A percentile compares a stretch with the other conserved stretches of the same genome.
phyloP scores from a whole-genome alignment of 2,888 invertebrate genomes.

The Tipula helvola region DNA sequence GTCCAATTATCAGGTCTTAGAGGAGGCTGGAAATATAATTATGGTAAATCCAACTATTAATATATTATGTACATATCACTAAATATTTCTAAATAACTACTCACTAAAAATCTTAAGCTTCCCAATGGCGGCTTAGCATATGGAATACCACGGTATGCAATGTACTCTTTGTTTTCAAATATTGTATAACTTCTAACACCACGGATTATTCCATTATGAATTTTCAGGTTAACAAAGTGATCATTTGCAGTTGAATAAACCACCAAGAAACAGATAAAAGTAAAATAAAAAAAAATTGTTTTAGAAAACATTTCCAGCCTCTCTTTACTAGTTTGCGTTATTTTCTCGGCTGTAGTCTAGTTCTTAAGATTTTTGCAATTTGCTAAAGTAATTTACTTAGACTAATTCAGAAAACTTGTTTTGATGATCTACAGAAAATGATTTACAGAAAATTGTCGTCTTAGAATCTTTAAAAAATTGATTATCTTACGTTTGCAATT shows the following conservation, averaged over 20 bases:
- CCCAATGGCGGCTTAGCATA: neutral
- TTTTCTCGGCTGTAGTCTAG: no score
- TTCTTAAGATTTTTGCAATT: no score
- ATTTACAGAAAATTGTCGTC: no score
- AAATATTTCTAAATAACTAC: neutral
- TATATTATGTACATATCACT: neutral
- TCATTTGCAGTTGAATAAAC: neutral
- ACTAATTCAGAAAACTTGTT: no score
- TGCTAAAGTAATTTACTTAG: no score
- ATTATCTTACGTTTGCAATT: no score
- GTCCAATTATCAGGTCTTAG: neutral
- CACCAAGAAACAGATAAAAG: no score
- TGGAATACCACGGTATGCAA: neutral
- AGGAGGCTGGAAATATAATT: neutral
- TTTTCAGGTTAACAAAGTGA: neutral
- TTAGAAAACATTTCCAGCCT: no score
- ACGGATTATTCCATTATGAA: neutral
- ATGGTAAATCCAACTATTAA: neutral
- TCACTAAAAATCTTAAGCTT: neutral
- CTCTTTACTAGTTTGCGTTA: no score
- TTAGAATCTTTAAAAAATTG: no score
- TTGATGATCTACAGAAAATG: no score
- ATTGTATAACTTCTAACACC: neutral
- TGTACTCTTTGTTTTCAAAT: neutral
- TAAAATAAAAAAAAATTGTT: no score